phyloP scores from a whole-genome alignment of 2,113 vertebrate genomes.

The Equus quagga region DNA sequence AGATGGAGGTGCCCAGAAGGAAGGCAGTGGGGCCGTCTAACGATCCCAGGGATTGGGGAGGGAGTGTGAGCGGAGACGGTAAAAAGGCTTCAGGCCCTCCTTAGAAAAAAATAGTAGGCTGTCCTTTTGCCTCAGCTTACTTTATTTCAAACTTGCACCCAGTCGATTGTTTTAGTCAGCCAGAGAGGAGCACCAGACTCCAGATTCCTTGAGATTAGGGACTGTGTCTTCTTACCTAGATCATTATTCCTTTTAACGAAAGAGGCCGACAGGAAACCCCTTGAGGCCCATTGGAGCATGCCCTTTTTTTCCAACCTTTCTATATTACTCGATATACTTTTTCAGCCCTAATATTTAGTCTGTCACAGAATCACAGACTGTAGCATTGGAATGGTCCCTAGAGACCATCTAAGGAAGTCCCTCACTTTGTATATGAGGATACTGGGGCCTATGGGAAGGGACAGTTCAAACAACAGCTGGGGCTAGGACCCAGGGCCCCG shows the following conservation, averaged over 20 bases:
- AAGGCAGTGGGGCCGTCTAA: background rate
- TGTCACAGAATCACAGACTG: background rate
- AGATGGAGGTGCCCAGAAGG: conserved; percentile 18
- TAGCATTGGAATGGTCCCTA: background rate
- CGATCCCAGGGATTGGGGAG: background rate
- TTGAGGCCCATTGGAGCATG: background rate
- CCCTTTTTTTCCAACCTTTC: background rate
- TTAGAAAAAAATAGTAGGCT: background rate
- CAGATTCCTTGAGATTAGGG: background rate
- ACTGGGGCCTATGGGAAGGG: background rate
- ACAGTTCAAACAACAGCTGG: background rate
- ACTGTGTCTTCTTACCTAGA: background rate
- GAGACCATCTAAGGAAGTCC: background rate
- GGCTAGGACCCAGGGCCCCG: background rate
- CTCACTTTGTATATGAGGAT: background rate
- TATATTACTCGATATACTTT: background rate
- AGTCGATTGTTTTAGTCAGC: background rate
- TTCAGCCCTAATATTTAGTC: background rate
- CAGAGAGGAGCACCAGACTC: conserved; percentile 22
- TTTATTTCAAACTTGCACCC: background rate
- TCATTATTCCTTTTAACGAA: background rate
- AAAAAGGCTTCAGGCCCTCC: conserved; percentile 1
- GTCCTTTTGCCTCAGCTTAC: background rate
- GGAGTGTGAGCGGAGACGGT: background rate
- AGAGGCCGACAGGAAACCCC: background rate